Evolutionary conservation across 2,888 invertebrate genomes (phyloP).

Genomic region (Caradrina kadenii): DNA sequence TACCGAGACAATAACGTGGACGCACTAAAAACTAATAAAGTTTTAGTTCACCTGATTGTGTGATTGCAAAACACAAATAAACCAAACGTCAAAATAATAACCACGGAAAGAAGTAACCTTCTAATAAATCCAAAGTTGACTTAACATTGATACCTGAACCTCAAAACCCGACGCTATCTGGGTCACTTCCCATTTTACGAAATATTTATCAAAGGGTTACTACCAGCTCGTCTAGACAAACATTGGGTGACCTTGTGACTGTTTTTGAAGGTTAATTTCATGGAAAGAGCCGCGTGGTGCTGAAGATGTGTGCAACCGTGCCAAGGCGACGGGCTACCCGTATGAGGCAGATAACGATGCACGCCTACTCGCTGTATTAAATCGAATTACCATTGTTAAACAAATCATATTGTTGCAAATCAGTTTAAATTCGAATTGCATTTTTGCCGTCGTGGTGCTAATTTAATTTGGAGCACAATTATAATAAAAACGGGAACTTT

Average conservation of each 20-base stretch:
- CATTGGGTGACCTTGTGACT: conserved; percentile 77
- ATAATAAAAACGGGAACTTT: conserved; percentile 21
- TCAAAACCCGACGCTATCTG: conserved; percentile 33
- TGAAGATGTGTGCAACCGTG: conserved; percentile 78
- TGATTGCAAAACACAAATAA: conserved; percentile 2
- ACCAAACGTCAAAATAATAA: not conserved
- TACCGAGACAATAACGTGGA: too few species aligned
- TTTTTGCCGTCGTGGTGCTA: not conserved
- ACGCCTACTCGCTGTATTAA: conserved; percentile 72
- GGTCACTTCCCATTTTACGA: conserved; percentile 51
- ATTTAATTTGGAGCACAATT: not conserved
- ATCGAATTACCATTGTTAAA: conserved; percentile 62
- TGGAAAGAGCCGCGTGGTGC: conserved; percentile 76
- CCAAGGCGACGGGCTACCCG: conserved; percentile 85
- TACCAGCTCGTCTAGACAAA: conserved; percentile 73
- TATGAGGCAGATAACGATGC: conserved; percentile 81
- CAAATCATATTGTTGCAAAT: conserved; percentile 56
- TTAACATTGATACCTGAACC: conserved; percentile 52
- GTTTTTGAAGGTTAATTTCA: conserved; percentile 73
- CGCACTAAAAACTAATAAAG: conserved; percentile 26
- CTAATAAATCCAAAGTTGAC: conserved; percentile 27
- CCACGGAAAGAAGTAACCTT: conserved; percentile 18
- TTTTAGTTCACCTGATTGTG: not conserved
- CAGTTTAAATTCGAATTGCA: conserved; percentile 50
- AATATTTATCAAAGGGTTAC: conserved; percentile 51